Base-by-base conservation (phyloP, 2,797 vertebrate genomes). In the Micromesistius poutassou region DNA sequence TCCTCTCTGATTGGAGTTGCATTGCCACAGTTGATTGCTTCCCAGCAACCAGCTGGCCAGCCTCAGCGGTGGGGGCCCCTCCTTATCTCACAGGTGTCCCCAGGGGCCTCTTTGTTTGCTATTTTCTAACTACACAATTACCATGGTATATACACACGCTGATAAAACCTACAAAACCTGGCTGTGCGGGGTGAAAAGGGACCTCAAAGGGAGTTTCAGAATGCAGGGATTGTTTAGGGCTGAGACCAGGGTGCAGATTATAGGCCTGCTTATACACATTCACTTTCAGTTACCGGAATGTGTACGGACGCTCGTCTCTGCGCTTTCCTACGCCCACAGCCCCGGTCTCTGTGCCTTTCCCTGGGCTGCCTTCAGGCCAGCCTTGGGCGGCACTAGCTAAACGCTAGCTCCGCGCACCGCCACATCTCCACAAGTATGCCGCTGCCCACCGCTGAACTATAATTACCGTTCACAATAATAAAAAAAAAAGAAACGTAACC, bases 391-490 rank as follows among this genome's bases (percentile, higher is more conserved):
- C 88, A 79, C 86, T 87, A 83, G 0, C 87, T 88, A 89, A 82
- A 87, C 92, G 90, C 79, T 86, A 87, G 83, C 79, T 87, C 76
- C 77, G 35, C 16, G 42, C 71, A 90, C 77, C 79, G 79, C 86
- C 83, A 81, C 75, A 79, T 84, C 85, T 90, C 90, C 88, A 75
- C 89, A 89, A 90, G 84, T 90, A 87, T 87, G 82, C 46, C 42
- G 73, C 83, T 85, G 82, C 5, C 30, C 83, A 73, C 86, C 77
- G 36, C 86, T 83, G 77, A 31, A 76, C 89, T 89, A 79, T 90
- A 90, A 93, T 93, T 94, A 90, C 85, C 87, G 76, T 89, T 85
- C 75, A 84, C 85, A 88, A 88, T 90, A 86, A 88, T 87, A 87
- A 84, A 80, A 70, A 42, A 76, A 88, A 88, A 87, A 78, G 76